Evolutionary conservation across 2,888 invertebrate species (phyloP).

Genomic region (Altica lythri): DNA sequence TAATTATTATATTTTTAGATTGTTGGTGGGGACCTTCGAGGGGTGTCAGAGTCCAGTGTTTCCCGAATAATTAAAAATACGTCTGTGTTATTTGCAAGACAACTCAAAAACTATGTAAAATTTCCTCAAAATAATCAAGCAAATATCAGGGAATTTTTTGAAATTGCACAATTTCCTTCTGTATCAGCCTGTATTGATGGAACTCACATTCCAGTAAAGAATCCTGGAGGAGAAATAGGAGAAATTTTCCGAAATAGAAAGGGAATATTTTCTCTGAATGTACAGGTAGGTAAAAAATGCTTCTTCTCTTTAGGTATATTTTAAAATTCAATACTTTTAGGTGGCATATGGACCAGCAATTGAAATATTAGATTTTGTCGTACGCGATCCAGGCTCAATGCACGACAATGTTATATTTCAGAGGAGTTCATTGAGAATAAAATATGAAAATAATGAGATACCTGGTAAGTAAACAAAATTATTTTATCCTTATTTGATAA

Average conservation of each 20-base stretch:
- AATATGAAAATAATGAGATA: conserved; percentile 24
- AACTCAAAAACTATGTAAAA: not conserved
- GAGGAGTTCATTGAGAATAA: conserved; percentile 21
- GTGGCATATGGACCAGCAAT: conserved; percentile 15
- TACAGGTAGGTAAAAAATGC: not conserved
- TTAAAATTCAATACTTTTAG: conserved; percentile 1
- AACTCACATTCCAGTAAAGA: conserved; percentile 29
- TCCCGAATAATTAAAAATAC: conserved; percentile 11
- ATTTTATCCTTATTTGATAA: not conserved
- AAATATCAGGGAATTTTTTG: conserved; percentile 22
- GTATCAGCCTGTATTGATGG: conserved; percentile 27
- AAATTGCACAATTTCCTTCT: conserved; percentile 24
- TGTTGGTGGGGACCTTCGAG: conserved; percentile 28
- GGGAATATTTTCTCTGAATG: conserved; percentile 16
- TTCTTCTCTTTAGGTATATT: conserved; percentile 6
- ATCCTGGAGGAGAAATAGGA: conserved; percentile 28
- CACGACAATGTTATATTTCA: conserved; percentile 30
- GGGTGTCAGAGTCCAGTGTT: conserved; percentile 21
- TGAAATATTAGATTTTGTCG: conserved; percentile 32
- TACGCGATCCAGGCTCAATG: conserved; percentile 29
- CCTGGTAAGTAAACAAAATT: conserved; percentile 4
- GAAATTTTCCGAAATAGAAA: conserved; percentile 29
- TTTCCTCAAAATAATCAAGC: conserved; percentile 4
- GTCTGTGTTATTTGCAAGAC: not conserved
- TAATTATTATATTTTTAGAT: conserved; percentile 14